Percentiles rank a stretch among this genome's conserved stretches.
Evolutionary conservation across 1,140 invertebrate genomes (phyloP).

Genomic region (Brachionus angularis): DNA sequence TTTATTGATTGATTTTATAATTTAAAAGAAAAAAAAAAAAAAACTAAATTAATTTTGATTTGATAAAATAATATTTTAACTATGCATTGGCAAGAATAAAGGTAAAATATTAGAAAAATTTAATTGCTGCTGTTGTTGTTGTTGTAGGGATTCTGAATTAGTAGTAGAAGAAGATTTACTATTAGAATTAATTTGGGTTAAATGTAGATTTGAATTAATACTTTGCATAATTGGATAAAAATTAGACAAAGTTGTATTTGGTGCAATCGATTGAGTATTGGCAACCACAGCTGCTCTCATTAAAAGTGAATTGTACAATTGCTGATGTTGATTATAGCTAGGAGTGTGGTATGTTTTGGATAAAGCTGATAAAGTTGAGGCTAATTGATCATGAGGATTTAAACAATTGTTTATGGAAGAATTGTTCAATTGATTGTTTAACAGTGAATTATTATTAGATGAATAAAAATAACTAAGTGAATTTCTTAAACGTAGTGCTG

Average conservation of each 20-base stretch:
- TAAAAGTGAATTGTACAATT: constrained; percentile 2
- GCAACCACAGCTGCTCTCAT: constrained; percentile 1
- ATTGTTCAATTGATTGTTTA: neutral
- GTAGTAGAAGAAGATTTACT: too few relatives aligned
- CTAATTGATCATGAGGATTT: neutral
- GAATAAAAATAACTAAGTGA: neutral
- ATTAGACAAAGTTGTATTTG: neutral
- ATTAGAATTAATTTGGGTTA: neutral
- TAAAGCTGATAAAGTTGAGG: constrained; percentile 8
- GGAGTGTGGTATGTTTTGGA: neutral
- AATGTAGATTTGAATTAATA: neutral
- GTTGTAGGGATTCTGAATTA: too few relatives aligned
- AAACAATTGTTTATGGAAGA: neutral
- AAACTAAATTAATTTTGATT: neutral
- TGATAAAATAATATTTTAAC: neutral
- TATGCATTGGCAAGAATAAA: constrained; percentile 34
- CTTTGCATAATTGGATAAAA: neutral
- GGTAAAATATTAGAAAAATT: constrained; percentile 31
- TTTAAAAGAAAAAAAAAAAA: too few relatives aligned
- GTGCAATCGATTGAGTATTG: neutral
- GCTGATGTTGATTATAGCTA: constrained; percentile 4
- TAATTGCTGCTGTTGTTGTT: too few relatives aligned
- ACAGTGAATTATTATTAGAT: neutral
- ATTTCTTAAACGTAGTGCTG: constrained; percentile 12
- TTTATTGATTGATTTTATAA: too few relatives aligned